Conservation (phyloP, 92 coral and sea anemone species). For the Pocillopora meandrina region DNA sequence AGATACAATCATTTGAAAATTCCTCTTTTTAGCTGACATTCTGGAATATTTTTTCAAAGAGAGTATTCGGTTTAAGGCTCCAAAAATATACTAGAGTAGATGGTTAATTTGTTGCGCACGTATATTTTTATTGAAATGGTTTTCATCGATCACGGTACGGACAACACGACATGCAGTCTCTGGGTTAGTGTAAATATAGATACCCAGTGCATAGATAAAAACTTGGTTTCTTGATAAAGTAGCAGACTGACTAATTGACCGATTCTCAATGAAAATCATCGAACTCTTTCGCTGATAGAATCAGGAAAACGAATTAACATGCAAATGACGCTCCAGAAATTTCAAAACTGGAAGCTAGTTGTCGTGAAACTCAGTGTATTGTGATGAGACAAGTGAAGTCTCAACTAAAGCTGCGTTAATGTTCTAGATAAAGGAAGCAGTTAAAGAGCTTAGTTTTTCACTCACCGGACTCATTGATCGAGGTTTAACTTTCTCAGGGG, state of each 20-base stretch:
- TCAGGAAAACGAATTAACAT: too few relatives aligned
- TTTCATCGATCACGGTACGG: too few relatives aligned
- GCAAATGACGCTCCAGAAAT: too few relatives aligned
- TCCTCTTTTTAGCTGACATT: neutral
- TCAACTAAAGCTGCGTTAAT: neutral
- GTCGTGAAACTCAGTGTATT: neutral
- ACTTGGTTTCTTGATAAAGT: too few relatives aligned
- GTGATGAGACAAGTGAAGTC: neutral
- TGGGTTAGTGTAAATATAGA: too few relatives aligned
- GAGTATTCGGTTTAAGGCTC: neutral
- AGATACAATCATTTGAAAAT: neutral
- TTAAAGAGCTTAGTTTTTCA: neutral
- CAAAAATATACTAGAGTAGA: neutral
- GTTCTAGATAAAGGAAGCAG: neutral
- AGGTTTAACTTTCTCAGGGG: conserved; percentile 7
- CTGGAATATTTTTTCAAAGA: neutral
- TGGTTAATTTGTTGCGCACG: neutral
- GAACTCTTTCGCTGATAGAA: too few relatives aligned
- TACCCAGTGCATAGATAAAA: too few relatives aligned
- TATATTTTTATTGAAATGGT: too few relatives aligned
- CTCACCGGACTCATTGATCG: neutral
- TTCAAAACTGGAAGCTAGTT: neutral
- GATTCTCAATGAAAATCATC: too few relatives aligned
- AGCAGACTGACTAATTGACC: too few relatives aligned
- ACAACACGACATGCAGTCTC: too few relatives aligned